Percentiles rank a stretch among this genome's conserved stretches.
phyloP scores from a whole-genome alignment of 2,113 vertebrate genomes.

The Ardeotis arabs region DNA sequence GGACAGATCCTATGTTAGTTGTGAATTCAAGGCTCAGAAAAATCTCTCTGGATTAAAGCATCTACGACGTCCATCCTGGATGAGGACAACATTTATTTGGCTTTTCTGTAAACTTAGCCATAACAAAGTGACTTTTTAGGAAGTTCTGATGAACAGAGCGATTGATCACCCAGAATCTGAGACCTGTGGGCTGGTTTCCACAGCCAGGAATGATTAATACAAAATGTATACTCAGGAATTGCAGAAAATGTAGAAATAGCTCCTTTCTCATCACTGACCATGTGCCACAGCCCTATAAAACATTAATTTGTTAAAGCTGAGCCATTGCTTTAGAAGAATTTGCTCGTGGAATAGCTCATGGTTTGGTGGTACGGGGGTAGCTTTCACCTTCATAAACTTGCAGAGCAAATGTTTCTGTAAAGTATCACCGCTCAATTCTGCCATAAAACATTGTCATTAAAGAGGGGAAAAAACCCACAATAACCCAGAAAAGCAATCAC shows the following conservation, averaged over 20 bases:
- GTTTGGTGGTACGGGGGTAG: neutral
- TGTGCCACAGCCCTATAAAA: neutral
- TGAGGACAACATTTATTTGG: neutral
- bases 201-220: neutral
- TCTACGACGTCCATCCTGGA: fast-evolving
- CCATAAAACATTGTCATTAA: neutral
- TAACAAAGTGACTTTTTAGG: neutral
- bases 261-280: neutral
- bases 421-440: neutral
- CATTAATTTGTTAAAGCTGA: neutral
- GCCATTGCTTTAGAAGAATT: neutral
- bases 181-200: neutral
- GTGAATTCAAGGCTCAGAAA: neutral
- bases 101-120: neutral
- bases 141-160: neutral
- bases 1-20: neutral
- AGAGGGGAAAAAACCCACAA: neutral
- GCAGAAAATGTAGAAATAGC: neutral
- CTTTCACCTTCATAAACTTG: neutral
- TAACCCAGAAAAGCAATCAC: neutral
- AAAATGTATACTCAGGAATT: neutral
- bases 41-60: neutral
- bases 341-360: neutral
- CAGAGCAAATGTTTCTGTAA: neutral
- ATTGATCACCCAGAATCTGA: neutral